Evolutionary conservation across 2,797 vertebrate species (phyloP).

Genomic region (Anas bernieri): DNA sequence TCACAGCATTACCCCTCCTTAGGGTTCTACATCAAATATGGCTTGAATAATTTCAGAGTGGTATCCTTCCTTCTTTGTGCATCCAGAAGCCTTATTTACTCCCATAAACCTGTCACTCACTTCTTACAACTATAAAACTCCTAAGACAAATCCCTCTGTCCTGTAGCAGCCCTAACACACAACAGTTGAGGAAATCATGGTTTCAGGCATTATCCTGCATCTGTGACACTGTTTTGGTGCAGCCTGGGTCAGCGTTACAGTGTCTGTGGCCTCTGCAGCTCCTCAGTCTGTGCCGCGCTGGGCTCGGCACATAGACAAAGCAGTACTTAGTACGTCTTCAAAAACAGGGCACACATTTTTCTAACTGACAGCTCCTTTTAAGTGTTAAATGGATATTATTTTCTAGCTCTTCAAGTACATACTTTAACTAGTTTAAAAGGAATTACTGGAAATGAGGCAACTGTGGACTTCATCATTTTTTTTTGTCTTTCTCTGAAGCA

Average conservation of each 20-base stretch:
- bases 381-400: background rate
- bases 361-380: background rate
- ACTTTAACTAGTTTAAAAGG: background rate
- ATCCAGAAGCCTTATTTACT: background rate
- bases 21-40: background rate
- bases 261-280: rapidly evolving
- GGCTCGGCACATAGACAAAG: background rate
- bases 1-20: rapidly evolving
- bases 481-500: background rate
- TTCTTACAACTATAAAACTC: background rate
- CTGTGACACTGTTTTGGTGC: background rate
- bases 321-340: background rate
- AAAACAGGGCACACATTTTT: background rate
- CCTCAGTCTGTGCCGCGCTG: background rate
- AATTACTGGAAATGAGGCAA: background rate
- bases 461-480: background rate
- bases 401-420: background rate
- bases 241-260: rapidly evolving
- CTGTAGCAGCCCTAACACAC: rapidly evolving
- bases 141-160: background rate
- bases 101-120: background rate
- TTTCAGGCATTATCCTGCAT: background rate
- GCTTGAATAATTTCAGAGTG: background rate
- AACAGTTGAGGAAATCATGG: background rate
- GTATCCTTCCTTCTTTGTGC: background rate